Evolutionary conservation across 2,888 invertebrate genomes (phyloP).

Genomic region (Dione vanillae): DNA sequence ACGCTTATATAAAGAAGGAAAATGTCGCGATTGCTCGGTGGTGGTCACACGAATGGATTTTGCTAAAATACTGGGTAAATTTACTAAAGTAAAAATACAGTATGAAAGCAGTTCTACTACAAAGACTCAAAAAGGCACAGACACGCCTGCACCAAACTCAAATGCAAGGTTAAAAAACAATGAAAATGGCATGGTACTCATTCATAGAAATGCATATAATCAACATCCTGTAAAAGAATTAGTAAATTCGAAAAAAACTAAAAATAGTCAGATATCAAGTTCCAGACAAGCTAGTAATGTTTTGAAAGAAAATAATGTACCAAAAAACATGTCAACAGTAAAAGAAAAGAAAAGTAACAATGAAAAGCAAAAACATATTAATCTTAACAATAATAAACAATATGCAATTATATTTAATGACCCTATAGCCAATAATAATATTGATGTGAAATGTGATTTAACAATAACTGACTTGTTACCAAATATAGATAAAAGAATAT

Average conservation of each 20-base stretch:
- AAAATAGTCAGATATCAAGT: constrained; percentile 49
- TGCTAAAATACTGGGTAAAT: constrained; percentile 79
- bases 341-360: constrained; percentile 58
- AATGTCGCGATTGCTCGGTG: constrained; percentile 77
- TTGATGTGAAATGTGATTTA: constrained; percentile 59
- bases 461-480: constrained; percentile 66
- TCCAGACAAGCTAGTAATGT: constrained; percentile 57
- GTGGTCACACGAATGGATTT: constrained; percentile 79
- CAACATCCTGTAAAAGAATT: constrained; percentile 64
- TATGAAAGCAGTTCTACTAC: constrained; percentile 70
- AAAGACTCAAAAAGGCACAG: constrained; percentile 59
- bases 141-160: constrained; percentile 53
- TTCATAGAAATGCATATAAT: constrained; percentile 67
- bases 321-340: constrained; percentile 49
- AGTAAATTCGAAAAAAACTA: constrained; percentile 55
- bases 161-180: constrained; percentile 70
- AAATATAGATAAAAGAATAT: constrained; percentile 62
- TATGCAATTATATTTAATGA: constrained; percentile 72
- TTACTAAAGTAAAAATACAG: constrained; percentile 80
- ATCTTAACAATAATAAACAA: constrained; percentile 56
- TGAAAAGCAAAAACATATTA: constrained; percentile 50
- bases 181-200: constrained; percentile 78
- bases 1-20: constrained; percentile 72
- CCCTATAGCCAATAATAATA: constrained; percentile 58
- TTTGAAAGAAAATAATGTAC: constrained; percentile 72